A percentile compares a stretch with the other conserved stretches of the same genome.
Conservation (phyloP, 2,797 vertebrate genomes). For the Galago senegalensis region DNA sequence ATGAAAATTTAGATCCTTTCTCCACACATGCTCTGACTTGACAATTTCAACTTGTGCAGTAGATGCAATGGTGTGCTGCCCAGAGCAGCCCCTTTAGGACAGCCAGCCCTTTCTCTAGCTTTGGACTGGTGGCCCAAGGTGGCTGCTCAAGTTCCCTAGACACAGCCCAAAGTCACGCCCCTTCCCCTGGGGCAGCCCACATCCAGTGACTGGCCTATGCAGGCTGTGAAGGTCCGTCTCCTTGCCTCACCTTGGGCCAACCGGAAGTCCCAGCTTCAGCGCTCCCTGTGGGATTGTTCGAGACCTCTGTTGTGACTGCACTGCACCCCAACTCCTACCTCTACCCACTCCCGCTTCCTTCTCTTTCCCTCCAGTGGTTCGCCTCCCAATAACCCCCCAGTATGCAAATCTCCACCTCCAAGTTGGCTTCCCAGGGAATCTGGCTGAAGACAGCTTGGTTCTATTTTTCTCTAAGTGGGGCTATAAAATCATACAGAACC, state of each 20-base stretch:
- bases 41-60: not conserved
- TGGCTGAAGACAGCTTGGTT: not conserved
- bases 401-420: not conserved
- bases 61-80: not conserved
- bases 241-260: not conserved
- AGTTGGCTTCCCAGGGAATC: not conserved
- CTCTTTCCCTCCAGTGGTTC: no score
- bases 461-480: not conserved
- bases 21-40: not conserved
- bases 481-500: not conserved
- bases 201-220: not conserved
- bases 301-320: not conserved
- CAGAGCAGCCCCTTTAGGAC: not conserved
- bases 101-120: not conserved
- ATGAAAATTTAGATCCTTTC: not conserved
- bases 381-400: not conserved
- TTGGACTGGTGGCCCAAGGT: not conserved
- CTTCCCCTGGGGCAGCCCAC: not conserved
- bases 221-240: not conserved
- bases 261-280: not conserved
- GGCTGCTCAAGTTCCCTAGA: not conserved
- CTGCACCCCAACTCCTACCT: rapidly evolving
- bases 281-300: not conserved
- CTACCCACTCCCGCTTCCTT: not conserved
- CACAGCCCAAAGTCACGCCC: not conserved